phyloP scores from a whole-genome alignment of 2,113 vertebrate genomes.

The Anhinga rufa region DNA sequence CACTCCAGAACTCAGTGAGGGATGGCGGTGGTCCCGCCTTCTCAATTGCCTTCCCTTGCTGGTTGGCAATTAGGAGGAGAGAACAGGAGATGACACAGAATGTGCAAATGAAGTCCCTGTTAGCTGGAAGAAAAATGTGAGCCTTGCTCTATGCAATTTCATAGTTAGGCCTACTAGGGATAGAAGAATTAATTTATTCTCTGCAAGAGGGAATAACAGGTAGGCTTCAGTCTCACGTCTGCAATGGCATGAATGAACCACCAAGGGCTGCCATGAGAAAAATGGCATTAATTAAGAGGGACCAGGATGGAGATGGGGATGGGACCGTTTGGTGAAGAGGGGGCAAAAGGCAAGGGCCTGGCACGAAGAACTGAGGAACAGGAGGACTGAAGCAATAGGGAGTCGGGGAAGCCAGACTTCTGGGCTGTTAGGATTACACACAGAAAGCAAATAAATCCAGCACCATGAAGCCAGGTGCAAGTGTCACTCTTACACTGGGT shows the following conservation, averaged over 20 bases:
- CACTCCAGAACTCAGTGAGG: fast-evolving
- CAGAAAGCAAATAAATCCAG: neutral
- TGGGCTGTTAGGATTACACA: neutral
- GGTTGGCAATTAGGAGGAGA: no score
- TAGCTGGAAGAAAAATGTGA: neutral
- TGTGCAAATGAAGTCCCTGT: neutral
- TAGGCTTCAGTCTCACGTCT: fast-evolving
- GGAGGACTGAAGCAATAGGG: neutral
- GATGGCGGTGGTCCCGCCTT: fast-evolving
- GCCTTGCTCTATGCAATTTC: neutral
- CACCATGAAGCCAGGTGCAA: neutral
- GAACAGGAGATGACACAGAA: neutral
- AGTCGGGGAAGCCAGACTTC: neutral
- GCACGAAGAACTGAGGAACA: neutral
- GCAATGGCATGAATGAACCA: neutral
- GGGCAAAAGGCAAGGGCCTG: neutral
- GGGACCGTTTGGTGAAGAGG: fast-evolving
- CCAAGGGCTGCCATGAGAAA: neutral
- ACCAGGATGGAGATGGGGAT: neutral
- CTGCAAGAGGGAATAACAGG: neutral
- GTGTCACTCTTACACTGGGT: neutral
- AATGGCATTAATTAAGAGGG: neutral
- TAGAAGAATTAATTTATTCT: neutral
- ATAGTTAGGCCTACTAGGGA: neutral
- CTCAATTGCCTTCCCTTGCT: neutral